Conservation (phyloP, 2,113 vertebrate genomes). For the Pelodiscus sinensis region DNA sequence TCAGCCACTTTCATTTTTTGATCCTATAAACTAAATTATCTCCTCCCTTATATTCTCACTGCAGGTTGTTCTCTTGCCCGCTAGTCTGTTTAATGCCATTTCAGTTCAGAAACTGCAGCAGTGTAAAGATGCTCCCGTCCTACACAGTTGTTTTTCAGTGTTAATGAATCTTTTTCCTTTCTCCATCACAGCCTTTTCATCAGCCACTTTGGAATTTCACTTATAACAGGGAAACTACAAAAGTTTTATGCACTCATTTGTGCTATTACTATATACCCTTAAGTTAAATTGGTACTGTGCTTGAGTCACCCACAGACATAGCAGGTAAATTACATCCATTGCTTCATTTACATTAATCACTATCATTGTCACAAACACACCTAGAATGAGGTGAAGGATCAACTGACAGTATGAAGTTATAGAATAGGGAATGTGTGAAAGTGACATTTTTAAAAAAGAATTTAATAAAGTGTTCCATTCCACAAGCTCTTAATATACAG, state of each 20-base stretch:
- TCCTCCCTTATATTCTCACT: rapidly evolving
- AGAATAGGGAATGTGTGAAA: background rate
- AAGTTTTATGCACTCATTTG: background rate
- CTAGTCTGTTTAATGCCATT: background rate
- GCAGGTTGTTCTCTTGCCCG: background rate
- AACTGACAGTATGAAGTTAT: background rate
- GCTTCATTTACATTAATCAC: background rate
- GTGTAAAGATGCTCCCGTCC: background rate
- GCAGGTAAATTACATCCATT: background rate
- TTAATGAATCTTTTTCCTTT: background rate
- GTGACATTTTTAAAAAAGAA: no score
- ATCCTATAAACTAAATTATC: constrained; percentile 30
- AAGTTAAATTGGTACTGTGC: background rate
- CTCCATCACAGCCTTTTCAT: background rate
- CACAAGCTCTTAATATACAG: background rate
- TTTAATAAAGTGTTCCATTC: background rate
- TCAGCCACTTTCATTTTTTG: constrained; percentile 4
- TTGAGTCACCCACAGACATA: background rate
- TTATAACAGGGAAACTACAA: background rate
- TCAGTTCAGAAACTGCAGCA: background rate
- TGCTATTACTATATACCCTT: background rate
- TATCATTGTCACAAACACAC: background rate
- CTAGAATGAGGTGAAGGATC: background rate
- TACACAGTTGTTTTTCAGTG: background rate
- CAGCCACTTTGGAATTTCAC: background rate